Evolutionary conservation across 2,797 vertebrate genomes (phyloP).

Genomic region (Vultur gryphus): DNA sequence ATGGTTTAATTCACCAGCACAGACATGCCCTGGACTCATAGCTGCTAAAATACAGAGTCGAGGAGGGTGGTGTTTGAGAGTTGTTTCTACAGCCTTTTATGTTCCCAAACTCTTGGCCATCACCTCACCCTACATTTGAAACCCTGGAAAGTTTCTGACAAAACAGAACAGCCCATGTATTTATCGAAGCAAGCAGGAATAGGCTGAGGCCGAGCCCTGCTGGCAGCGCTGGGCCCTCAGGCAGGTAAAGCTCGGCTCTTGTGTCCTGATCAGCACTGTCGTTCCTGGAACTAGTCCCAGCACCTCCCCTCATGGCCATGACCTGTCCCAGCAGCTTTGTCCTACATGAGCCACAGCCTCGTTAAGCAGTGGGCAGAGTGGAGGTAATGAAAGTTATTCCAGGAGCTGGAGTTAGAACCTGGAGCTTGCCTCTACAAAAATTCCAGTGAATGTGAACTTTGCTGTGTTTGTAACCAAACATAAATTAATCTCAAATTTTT

Average conservation of each 20-base stretch:
- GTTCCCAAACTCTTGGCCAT: neutral
- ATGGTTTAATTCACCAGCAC: neutral
- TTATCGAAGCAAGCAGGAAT: neutral
- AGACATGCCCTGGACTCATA: neutral
- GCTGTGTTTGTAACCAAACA: neutral
- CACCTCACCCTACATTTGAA: neutral
- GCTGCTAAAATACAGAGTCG: accelerated
- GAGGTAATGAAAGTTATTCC: neutral
- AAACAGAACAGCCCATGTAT: neutral
- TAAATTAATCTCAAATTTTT: neutral
- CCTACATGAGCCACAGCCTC: accelerated
- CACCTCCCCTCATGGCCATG: neutral
- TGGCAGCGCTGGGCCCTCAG: neutral
- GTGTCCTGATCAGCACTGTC: neutral
- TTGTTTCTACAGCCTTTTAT: neutral
- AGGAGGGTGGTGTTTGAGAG: neutral
- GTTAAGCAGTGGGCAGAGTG: neutral
- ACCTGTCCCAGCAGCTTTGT: neutral
- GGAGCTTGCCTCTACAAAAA: neutral
- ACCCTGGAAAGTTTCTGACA: neutral
- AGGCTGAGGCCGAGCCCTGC: neutral
- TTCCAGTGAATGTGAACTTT: neutral
- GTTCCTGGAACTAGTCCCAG: neutral
- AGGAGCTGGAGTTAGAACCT: neutral
- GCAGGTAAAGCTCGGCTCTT: neutral